phyloP scores from a whole-genome alignment of 2,888 invertebrate species.

The Acleris cristana region DNA sequence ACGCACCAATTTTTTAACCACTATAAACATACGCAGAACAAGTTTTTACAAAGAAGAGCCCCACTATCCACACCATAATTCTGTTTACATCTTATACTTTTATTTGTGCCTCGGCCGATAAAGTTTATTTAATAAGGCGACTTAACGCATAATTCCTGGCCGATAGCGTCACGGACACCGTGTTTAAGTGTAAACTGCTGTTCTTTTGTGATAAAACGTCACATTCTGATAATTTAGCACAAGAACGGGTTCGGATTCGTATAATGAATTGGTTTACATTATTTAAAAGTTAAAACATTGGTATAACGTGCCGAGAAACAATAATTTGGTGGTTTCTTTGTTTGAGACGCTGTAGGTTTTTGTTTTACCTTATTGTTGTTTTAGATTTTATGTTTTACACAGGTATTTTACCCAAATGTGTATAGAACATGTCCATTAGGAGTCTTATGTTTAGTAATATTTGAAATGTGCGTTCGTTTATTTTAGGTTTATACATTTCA shows the following conservation, averaged over 20 bases:
- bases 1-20: too few species aligned
- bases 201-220: slow-evolving; percentile 76
- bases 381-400: too few species aligned
- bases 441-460: too few species aligned
- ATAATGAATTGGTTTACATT: slow-evolving; percentile 59
- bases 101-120: slow-evolving; percentile 55
- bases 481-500: too few species aligned
- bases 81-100: slow-evolving; percentile 7
- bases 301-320: slow-evolving; percentile 30
- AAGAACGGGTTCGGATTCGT: slow-evolving; percentile 57
- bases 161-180: slow-evolving; percentile 71
- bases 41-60: too few species aligned
- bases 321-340: slow-evolving; percentile 15
- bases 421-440: too few species aligned
- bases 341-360: neutral
- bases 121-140: slow-evolving; percentile 76
- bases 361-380: neutral
- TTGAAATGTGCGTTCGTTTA: too few species aligned
- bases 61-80: slow-evolving; percentile 8
- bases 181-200: slow-evolving; percentile 82
- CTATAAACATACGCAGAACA: too few species aligned
- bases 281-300: slow-evolving; percentile 49
- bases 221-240: slow-evolving; percentile 79
- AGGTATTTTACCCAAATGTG: too few species aligned
- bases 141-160: slow-evolving; percentile 70